These are phyloP conservation scores for Xiphorhynchus erythropygius DNA, from an alignment of 2,797 vertebrate genomes.

Conservation along the genomic window DNA sequence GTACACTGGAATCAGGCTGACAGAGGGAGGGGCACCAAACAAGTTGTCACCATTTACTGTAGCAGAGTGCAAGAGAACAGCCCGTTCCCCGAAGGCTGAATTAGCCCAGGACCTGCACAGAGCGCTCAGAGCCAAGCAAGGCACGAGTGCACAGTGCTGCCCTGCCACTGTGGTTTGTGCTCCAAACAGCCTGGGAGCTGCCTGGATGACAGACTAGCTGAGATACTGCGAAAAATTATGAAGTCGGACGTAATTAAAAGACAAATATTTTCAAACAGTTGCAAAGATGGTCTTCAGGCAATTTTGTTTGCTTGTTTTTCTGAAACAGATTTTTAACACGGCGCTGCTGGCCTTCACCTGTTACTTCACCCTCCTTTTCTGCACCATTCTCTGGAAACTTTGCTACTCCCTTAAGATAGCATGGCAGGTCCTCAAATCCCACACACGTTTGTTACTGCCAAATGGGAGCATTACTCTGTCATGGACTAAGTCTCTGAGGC, in stretches of 20 bases:
- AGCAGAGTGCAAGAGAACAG: background rate
- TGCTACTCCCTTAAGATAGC: background rate
- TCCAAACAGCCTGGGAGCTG: background rate
- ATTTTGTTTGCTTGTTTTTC: background rate
- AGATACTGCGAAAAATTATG: background rate
- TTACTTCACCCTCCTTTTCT: background rate
- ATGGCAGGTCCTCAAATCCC: background rate
- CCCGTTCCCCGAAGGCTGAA: background rate
- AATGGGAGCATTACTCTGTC: background rate
- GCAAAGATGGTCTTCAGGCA: background rate
- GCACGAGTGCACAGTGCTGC: background rate
- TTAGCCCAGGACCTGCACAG: background rate
- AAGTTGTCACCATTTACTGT: background rate
- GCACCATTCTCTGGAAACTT: background rate
- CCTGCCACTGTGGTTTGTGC: accelerated
- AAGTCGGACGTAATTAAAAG: background rate
- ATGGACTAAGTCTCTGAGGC: background rate
- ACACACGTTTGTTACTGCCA: background rate
- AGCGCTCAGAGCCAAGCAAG: background rate
- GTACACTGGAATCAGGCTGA: accelerated
- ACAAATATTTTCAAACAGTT: background rate
- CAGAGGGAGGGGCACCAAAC: background rate
- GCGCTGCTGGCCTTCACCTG: background rate
- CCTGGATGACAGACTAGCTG: background rate
- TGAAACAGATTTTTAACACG: background rate